Conservation (phyloP, 1,140 invertebrate species). For the Oedothorax gibbosus region DNA sequence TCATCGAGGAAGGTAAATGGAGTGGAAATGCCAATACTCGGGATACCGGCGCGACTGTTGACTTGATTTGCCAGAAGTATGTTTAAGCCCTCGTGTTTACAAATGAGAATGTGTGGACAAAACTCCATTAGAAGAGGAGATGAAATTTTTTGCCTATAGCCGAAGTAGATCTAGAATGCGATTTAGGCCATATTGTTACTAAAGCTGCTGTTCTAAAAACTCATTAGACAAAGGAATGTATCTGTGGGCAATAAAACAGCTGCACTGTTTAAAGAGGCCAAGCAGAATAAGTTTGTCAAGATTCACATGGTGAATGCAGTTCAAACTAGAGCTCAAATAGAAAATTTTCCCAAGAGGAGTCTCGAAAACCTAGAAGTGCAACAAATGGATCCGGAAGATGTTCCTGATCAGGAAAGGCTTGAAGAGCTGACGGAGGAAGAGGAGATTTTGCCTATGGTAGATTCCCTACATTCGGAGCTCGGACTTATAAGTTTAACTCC, state of each 20-base stretch:
- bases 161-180: no score
- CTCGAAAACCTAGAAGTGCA: no score
- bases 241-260: slow-evolving; percentile 17
- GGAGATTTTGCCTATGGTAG: no score
- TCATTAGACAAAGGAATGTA: slow-evolving; percentile 5
- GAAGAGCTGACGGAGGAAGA: neutral
- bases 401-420: neutral
- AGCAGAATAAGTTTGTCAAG: neutral
- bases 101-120: neutral
- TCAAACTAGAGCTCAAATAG: neutral
- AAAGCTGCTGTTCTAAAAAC: neutral
- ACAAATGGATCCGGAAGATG: neutral
- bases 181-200: no score
- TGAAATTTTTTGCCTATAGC: neutral
- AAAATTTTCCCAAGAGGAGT: neutral
- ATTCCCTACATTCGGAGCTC: no score
- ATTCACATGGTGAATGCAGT: neutral
- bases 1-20: slow-evolving; percentile 22
- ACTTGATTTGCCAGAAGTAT: neutral
- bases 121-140: neutral
- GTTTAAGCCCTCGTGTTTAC: neutral
- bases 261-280: neutral
- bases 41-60: slow-evolving; percentile 27
- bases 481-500: neutral
- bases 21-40: slow-evolving; percentile 1